Conservation (phyloP, 2,797 vertebrate species). For the Ciconia nigra region DNA sequence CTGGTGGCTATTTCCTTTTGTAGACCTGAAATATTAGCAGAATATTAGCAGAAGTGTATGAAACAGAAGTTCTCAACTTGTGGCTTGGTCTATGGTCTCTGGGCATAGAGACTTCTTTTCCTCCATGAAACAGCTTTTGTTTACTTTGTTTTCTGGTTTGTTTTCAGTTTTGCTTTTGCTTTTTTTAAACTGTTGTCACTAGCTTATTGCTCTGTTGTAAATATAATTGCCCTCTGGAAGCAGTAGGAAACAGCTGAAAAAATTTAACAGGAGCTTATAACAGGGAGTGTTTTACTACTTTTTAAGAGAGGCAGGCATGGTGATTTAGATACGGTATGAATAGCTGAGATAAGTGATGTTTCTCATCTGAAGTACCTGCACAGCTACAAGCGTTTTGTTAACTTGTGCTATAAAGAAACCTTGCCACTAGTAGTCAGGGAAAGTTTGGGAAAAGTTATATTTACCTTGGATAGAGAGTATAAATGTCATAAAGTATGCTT, state of each 20-base stretch:
- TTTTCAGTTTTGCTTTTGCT: background rate
- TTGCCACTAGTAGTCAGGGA: background rate
- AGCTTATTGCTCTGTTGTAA: background rate
- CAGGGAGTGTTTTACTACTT: background rate
- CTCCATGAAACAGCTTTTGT: background rate
- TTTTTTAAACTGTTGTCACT: background rate
- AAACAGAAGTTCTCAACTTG: background rate
- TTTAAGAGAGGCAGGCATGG: background rate
- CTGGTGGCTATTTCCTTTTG: background rate
- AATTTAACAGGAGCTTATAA: background rate
- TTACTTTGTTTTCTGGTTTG: background rate
- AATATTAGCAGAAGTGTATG: background rate
- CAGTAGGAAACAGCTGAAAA: background rate
- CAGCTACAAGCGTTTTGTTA: background rate
- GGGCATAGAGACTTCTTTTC: background rate
- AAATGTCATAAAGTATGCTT: background rate
- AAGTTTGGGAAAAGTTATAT: constrained; percentile 2
- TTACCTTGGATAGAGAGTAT: background rate
- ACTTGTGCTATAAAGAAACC: background rate
- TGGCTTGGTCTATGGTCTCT: background rate
- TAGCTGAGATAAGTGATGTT: background rate
- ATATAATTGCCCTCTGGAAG: background rate
- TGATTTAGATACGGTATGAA: background rate
- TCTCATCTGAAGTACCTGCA: constrained; percentile 7
- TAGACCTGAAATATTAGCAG: background rate